These are phyloP conservation scores for Parasteatoda tepidariorum DNA, from an alignment of 1,140 invertebrate species.

Conservation along the genomic window DNA sequence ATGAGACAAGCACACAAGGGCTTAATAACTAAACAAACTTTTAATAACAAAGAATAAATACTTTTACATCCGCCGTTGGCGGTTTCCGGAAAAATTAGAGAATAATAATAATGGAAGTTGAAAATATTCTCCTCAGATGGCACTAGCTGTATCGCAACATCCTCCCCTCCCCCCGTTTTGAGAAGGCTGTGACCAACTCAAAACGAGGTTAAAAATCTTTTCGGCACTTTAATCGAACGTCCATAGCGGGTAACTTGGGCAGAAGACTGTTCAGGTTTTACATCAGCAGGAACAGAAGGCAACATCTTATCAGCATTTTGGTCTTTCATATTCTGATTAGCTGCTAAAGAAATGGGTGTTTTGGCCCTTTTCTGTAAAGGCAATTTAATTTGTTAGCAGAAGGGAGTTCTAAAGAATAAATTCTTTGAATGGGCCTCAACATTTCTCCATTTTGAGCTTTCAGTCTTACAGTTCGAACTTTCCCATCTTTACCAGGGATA, in stretches of 20 bases:
- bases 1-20: too few species aligned
- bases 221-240: not conserved
- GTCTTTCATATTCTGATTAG: not conserved
- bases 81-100: too few species aligned
- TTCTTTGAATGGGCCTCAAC: not conserved
- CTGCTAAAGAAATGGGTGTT: not conserved
- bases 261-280: not conserved
- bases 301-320: not conserved
- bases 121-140: not conserved
- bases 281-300: not conserved
- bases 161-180: not conserved
- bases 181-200: not conserved
- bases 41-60: too few species aligned
- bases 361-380: too few species aligned
- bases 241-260: not conserved
- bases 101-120: too few species aligned
- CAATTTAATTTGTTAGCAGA: not conserved
- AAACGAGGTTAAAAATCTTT: too few species aligned
- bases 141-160: too few species aligned
- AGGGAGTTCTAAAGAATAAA: constrained; percentile 1
- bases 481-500: not conserved
- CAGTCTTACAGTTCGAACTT: not conserved
- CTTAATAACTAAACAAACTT: too few species aligned
- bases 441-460: not conserved
- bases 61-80: too few species aligned